A percentile compares a stretch with the other conserved stretches of the same genome.
phyloP scores from a whole-genome alignment of 2,797 vertebrate species.

The Macropodus opercularis region DNA sequence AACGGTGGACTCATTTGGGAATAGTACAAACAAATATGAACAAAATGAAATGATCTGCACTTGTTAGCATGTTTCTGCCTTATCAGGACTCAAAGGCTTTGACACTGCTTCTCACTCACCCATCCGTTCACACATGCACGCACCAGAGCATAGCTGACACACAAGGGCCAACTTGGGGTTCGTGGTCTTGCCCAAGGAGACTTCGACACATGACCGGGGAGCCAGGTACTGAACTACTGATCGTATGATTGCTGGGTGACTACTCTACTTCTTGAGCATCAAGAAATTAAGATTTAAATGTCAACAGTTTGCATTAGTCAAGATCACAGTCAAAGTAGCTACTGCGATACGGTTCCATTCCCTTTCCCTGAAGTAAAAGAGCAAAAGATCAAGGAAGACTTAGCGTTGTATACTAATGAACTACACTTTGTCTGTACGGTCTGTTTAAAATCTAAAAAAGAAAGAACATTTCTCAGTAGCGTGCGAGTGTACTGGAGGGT shows the following conservation, averaged over 20 bases:
- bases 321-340: background rate
- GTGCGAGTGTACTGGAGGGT: slow-evolving; percentile 31
- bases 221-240: too few species aligned
- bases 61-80: too few species aligned
- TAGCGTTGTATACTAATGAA: background rate
- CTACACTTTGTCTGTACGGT: background rate
- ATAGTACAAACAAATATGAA: background rate
- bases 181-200: too few species aligned
- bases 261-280: too few species aligned
- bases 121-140: too few species aligned
- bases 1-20: background rate
- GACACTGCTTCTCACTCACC: too few species aligned
- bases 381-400: background rate
- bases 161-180: too few species aligned
- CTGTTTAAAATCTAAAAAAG: background rate
- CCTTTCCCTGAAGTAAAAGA: background rate
- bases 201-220: too few species aligned
- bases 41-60: too few species aligned
- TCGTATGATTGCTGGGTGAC: too few species aligned
- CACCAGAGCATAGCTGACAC: too few species aligned
- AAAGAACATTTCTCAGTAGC: slow-evolving; percentile 27
- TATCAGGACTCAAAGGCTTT: too few species aligned
- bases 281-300: background rate
- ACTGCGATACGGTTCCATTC: background rate
- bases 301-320: background rate